These are phyloP conservation scores for Petaurus breviceps DNA, from an alignment of 2,113 vertebrate genomes.

Conservation along the genomic window DNA sequence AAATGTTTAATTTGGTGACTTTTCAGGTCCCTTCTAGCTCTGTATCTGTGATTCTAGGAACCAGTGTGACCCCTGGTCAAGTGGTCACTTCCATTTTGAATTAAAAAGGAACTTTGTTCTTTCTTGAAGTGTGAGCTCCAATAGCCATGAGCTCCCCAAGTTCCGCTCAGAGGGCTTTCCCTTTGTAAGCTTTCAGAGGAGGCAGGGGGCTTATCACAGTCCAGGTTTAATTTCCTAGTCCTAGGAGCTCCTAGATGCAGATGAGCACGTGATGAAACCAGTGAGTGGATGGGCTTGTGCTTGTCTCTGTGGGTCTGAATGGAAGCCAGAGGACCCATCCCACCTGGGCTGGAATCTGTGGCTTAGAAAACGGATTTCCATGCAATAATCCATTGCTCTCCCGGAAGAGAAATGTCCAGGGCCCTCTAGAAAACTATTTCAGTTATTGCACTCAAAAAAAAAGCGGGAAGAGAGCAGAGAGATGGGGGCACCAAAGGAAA, in stretches of 20 bases:
- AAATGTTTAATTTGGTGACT: neutral
- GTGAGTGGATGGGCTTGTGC: neutral
- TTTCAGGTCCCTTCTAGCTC: neutral
- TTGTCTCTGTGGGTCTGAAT: neutral
- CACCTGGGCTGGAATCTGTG: conserved; percentile 12
- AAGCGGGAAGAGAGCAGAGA: neutral
- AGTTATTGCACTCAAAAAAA: neutral
- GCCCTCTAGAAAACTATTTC: conserved; percentile 8
- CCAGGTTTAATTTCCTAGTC: conserved; percentile 6
- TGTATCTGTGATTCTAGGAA: neutral
- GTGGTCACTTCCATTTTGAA: conserved; percentile 23
- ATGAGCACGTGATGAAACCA: neutral
- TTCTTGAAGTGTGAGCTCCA: conserved; percentile 28
- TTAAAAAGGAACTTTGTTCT: neutral
- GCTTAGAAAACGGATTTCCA: neutral
- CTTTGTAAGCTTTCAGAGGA: neutral
- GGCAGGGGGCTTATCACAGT: neutral
- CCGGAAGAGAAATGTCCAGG: neutral
- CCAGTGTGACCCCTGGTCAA: neutral
- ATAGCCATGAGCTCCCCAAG: neutral
- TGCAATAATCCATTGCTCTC: neutral
- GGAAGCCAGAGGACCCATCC: neutral
- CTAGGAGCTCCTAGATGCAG: neutral
- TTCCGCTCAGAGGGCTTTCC: neutral
- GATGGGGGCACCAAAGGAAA: neutral